Evolutionary conservation across 2,113 vertebrate genomes (phyloP), one percentile per base, ranked within the genome.

Genomic region (Cairina moschata): DNA sequence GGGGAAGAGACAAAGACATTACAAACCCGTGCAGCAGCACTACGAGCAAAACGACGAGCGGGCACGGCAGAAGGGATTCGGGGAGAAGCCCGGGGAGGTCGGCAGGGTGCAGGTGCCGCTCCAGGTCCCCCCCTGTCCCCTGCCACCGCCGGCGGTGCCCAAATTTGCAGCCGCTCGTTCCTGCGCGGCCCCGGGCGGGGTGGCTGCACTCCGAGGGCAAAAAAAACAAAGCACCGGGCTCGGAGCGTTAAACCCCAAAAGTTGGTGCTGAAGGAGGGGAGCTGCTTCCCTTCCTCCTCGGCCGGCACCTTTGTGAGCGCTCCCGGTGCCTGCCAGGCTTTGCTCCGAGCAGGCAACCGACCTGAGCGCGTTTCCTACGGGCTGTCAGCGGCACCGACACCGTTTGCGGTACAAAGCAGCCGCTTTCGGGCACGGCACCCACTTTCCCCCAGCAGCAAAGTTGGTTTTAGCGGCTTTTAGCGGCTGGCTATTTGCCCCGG

Each of bases 1-100:
- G 93, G 75, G 96, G 96, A 97, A 97, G 95, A 97, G 84, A 96
- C 65, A 95, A 93, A 95, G 93, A 80, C 72, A 83, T 96, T 93
- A 96, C 93, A 69, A 88, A 88, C 80, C 81, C 90, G 84, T 92
- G 97, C 96, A 96, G 97, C 65, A 97, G 62, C 40, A 72, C 96
- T 21, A 48, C 46, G 59, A n/a, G 67, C 66, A 83, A 74, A 95
- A 90, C 54, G 67, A 86, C 96, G 87, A 38, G 18, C 31, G 82
- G 26, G 11, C 28, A 40, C 79, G 62, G 73, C 91, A 79, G 20
- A 63, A 52, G 26, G 32, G 13, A 2, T 21, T 72, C 40, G 8
- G 34, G 48, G 60, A 3, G 17, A 8, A n/a, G 44, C 46, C 44
- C 17, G 58, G 34, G 54, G 8, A 4, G 7, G 13, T 15, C 55